A percentile compares a stretch with the other conserved stretches of the same genome.
These are phyloP conservation scores for Lottia gigantea DNA, from an alignment of 2,888 invertebrate genomes.

Conservation along the genomic window DNA sequence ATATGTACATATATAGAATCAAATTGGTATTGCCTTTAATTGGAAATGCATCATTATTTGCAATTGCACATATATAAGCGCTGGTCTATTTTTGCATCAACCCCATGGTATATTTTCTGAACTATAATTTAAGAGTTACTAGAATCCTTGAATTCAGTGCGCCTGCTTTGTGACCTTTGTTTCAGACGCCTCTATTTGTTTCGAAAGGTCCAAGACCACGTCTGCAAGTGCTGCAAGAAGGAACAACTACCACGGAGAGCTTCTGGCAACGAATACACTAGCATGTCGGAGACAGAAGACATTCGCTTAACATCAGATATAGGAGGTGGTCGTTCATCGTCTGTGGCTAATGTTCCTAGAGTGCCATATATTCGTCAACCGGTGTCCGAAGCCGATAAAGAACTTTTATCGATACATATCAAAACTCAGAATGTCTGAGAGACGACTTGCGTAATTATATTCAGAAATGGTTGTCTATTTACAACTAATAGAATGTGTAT, in stretches of 20 bases:
- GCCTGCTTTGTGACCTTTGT: neutral
- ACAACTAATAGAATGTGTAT: no score
- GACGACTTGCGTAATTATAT: neutral
- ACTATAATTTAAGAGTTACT: no score
- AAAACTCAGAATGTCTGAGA: constrained; percentile 15
- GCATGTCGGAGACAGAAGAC: constrained; percentile 35
- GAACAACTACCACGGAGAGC: constrained; percentile 24
- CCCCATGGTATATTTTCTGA: no score
- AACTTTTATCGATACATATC: constrained; percentile 16
- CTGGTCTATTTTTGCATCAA: no score
- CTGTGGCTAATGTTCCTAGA: neutral
- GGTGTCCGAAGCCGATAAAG: constrained; percentile 29
- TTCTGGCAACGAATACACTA: constrained; percentile 32
- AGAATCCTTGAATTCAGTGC: no score
- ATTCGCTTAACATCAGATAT: constrained; percentile 24
- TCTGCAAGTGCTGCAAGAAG: constrained; percentile 31
- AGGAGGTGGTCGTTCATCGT: constrained; percentile 6
- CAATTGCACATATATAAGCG: no score
- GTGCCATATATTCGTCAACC: constrained; percentile 31
- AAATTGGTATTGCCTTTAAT: no score
- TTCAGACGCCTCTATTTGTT: constrained; percentile 33
- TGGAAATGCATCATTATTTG: no score
- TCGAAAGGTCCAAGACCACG: constrained; percentile 27
- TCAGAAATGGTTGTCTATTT: no score
- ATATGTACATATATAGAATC: no score